phyloP scores from a whole-genome alignment of 2,113 vertebrate genomes.

The Monarcha castaneiventris region DNA sequence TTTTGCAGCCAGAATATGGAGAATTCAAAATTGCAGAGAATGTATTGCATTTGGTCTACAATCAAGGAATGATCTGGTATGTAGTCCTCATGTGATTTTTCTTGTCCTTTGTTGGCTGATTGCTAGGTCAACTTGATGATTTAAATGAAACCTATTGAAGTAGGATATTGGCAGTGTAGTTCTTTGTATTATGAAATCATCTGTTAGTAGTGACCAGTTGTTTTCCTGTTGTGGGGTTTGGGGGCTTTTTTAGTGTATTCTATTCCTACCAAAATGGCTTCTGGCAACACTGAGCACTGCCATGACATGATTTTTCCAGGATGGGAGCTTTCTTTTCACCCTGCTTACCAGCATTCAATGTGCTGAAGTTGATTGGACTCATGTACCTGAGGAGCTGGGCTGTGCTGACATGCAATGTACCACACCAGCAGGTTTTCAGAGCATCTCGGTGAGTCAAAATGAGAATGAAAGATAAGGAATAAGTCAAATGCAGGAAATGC shows the following conservation, averaged over 20 bases:
- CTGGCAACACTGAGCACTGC: not conserved
- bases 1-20: conserved; percentile 92
- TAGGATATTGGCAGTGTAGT: not conserved
- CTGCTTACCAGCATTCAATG: conserved; percentile 95
- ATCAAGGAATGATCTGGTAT: conserved; percentile 99
- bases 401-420: conserved; percentile 95
- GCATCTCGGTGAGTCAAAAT: conserved; percentile 86
- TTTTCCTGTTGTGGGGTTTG: not conserved
- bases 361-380: conserved; percentile 92
- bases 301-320: conserved; percentile 69
- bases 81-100: not conserved
- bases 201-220: not conserved
- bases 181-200: not conserved
- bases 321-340: conserved; percentile 99
- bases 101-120: not conserved
- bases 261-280: not conserved
- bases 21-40: conserved; percentile 99
- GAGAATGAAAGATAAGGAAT: not conserved
- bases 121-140: not conserved
- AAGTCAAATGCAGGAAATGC: not conserved
- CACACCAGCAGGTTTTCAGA: conserved; percentile 96
- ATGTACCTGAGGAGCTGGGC: conserved; percentile 99
- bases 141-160: not conserved
- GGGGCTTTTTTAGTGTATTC: rapidly evolving
- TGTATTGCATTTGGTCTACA: conserved; percentile 95